Evolutionary conservation across 2,888 invertebrate genomes (phyloP).

Genomic region (Linnaemya vulpina): DNA sequence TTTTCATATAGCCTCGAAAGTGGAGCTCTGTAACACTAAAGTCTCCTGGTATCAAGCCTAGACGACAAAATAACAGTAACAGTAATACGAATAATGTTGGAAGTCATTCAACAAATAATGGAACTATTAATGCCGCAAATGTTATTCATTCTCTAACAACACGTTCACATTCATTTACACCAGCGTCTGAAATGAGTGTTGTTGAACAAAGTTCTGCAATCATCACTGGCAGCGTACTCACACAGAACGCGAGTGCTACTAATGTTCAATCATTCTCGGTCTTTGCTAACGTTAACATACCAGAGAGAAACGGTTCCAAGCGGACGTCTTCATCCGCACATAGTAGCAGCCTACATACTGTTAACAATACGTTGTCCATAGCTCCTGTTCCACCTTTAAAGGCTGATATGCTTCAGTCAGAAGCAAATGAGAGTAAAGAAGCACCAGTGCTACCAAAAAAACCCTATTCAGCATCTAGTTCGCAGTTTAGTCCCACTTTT

Average conservation of each 20-base stretch:
- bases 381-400: slow-evolving; percentile 42
- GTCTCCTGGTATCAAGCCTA: slow-evolving; percentile 94
- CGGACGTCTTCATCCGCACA: slow-evolving; percentile 35
- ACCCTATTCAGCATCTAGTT: slow-evolving; percentile 61
- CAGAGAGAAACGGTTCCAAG: slow-evolving; percentile 78
- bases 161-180: slow-evolving; percentile 68
- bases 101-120: slow-evolving; percentile 68
- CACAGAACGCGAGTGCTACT: slow-evolving; percentile 57
- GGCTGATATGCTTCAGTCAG: slow-evolving; percentile 42
- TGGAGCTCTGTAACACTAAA: slow-evolving; percentile 94
- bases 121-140: slow-evolving; percentile 48
- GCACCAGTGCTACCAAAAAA: slow-evolving; percentile 67
- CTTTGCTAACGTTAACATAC: slow-evolving; percentile 82
- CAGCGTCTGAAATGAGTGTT: slow-evolving; percentile 58
- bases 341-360: slow-evolving; percentile 27
- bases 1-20: slow-evolving; percentile 86
- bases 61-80: slow-evolving; percentile 82
- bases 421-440: slow-evolving; percentile 48
- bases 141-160: slow-evolving; percentile 73
- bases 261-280: slow-evolving; percentile 80
- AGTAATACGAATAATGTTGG: slow-evolving; percentile 76
- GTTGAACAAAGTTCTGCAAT: slow-evolving; percentile 76
- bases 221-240: slow-evolving; percentile 56
- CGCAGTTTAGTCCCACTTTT: slow-evolving; percentile 67
- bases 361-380: slow-evolving; percentile 27